phyloP scores from a whole-genome alignment of 1,140 invertebrate genomes.

The Hetaerina americana region DNA sequence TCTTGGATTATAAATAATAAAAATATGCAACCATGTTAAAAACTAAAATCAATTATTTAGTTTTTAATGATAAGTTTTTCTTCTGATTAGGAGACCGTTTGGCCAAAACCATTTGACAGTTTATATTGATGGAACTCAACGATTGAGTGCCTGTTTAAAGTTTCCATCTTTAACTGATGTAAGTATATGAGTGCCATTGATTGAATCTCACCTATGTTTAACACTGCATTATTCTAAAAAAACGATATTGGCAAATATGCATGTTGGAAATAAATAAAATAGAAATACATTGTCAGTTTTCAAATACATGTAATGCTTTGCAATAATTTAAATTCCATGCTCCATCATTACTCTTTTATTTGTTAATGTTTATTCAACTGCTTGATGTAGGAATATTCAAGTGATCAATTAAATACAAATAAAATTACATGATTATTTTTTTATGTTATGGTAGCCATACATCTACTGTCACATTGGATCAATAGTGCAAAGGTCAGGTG shows the following conservation, averaged over 20 bases:
- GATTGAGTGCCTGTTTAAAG: conserved; percentile 38
- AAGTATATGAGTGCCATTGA: conserved; percentile 17
- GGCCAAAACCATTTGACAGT: conserved; percentile 44
- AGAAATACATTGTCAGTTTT: too few relatives aligned
- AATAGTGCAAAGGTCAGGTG: conserved; percentile 14
- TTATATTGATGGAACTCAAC: conserved; percentile 45
- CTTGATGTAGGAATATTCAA: too few relatives aligned
- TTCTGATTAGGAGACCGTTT: conserved; percentile 36
- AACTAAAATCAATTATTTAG: conserved; percentile 2
- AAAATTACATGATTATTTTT: background rate
- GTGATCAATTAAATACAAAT: too few relatives aligned
- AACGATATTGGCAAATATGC: too few relatives aligned
- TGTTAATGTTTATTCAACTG: too few relatives aligned
- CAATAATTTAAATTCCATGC: too few relatives aligned
- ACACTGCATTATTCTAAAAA: too few relatives aligned
- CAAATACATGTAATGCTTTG: too few relatives aligned
- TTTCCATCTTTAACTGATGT: conserved; percentile 44
- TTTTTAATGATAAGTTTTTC: conserved; percentile 2
- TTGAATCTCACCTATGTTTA: conserved; percentile 4
- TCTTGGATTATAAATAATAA: background rate
- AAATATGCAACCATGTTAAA: too few relatives aligned
- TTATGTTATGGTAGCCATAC: conserved; percentile 29
- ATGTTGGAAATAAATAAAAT: too few relatives aligned
- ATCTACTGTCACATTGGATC: conserved; percentile 35
- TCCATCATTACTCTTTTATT: too few relatives aligned